Conservation (phyloP, 2,797 vertebrate species). For the Sphenodon punctatus region DNA sequence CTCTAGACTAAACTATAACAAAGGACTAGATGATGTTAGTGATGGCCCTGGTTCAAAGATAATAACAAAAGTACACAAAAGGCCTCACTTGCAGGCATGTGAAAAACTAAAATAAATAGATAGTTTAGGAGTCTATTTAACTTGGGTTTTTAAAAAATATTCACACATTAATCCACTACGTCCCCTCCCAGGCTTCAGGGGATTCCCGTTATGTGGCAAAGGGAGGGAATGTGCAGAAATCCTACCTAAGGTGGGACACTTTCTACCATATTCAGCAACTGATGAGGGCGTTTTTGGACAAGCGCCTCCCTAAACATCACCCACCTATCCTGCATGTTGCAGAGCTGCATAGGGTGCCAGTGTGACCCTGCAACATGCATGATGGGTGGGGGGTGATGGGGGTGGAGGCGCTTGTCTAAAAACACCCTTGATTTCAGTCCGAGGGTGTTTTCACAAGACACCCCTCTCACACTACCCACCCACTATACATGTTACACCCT, state of each 20-base stretch:
- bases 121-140: slow-evolving; percentile 1
- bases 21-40: slow-evolving; percentile 28
- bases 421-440: too few relatives aligned
- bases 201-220: background rate
- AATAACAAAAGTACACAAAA: slow-evolving; percentile 23
- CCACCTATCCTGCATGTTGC: too few relatives aligned
- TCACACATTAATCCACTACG: background rate
- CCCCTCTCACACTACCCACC: too few relatives aligned
- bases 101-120: slow-evolving; percentile 26
- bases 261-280: background rate
- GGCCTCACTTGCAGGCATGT: slow-evolving; percentile 21
- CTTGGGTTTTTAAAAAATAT: slow-evolving; percentile 10
- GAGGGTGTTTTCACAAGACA: too few relatives aligned
- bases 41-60: background rate
- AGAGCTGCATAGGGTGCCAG: too few relatives aligned
- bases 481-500: too few relatives aligned
- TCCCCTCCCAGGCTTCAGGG: background rate
- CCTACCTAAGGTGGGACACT: background rate
- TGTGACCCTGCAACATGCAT: too few relatives aligned
- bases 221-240: background rate
- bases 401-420: too few relatives aligned
- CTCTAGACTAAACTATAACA: slow-evolving; percentile 2
- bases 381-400: too few relatives aligned
- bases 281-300: too few relatives aligned
- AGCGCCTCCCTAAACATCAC: too few relatives aligned